Evolutionary conservation across 2,797 vertebrate species (phyloP).

Genomic region (Sylvia borin): DNA sequence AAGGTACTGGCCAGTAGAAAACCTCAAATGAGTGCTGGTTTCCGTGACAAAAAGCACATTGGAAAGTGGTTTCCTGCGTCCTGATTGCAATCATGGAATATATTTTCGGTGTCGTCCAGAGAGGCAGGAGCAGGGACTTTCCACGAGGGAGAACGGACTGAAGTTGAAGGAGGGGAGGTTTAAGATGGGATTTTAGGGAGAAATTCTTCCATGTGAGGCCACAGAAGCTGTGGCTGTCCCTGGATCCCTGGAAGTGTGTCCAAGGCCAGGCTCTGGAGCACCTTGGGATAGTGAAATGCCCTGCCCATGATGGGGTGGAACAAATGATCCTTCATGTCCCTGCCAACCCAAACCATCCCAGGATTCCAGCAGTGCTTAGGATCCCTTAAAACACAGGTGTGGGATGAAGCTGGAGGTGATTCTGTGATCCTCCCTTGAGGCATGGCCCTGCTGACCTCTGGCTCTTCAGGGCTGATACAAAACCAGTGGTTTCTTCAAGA

Average conservation of each 20-base stretch:
- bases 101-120: not conserved
- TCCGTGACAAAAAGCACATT: not conserved
- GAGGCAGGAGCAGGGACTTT: not conserved
- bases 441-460: not conserved
- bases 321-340: accelerated
- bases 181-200: not conserved
- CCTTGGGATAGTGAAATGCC: accelerated
- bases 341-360: not conserved
- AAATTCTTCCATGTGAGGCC: not conserved
- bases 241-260: not conserved
- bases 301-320: not conserved
- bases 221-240: not conserved
- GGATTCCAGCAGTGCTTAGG: not conserved
- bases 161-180: not conserved
- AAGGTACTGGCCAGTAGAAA: not conserved
- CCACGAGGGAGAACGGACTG: not conserved
- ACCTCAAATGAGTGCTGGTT: not conserved
- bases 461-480: not conserved
- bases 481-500: not conserved
- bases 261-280: accelerated
- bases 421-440: not conserved
- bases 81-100: not conserved
- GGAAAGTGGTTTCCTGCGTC: not conserved
- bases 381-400: not conserved
- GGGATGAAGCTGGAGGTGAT: not conserved